These are phyloP conservation scores for Drosophila dunni DNA, from an alignment of 1,140 invertebrate species.

Conservation along the genomic window DNA sequence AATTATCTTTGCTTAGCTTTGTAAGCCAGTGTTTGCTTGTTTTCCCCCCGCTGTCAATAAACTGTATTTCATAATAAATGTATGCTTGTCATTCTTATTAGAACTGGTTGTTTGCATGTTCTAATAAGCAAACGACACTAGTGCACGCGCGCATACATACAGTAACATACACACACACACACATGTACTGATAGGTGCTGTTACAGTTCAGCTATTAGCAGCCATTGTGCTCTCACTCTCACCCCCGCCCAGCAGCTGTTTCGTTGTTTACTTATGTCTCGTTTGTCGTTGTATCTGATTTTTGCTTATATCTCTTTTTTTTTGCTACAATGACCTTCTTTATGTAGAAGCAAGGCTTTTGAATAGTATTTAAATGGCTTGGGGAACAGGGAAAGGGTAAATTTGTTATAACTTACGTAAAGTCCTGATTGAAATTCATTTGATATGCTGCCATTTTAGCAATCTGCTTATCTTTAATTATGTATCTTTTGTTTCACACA, in stretches of 20 bases:
- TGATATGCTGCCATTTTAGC: slow-evolving; percentile 72
- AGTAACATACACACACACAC: slow-evolving; percentile 10
- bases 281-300: slow-evolving; percentile 66
- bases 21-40: slow-evolving; percentile 12
- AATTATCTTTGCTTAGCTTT: neutral
- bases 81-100: slow-evolving; percentile 69
- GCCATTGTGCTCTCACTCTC: slow-evolving; percentile 24
- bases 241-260: slow-evolving; percentile 56
- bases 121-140: slow-evolving; percentile 67
- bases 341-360: slow-evolving; percentile 55
- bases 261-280: slow-evolving; percentile 63
- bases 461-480: slow-evolving; percentile 44
- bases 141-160: slow-evolving; percentile 48
- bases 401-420: slow-evolving; percentile 78
- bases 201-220: slow-evolving; percentile 57
- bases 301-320: slow-evolving; percentile 43
- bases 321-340: slow-evolving; percentile 68
- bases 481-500: slow-evolving; percentile 46
- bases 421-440: slow-evolving; percentile 84
- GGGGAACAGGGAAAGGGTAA: slow-evolving; percentile 5
- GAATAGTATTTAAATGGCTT: neutral
- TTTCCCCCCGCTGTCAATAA: slow-evolving; percentile 3
- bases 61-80: slow-evolving; percentile 70
- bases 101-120: slow-evolving; percentile 78
- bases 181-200: slow-evolving; percentile 37